A percentile compares a stretch with the other conserved stretches of the same genome.
Evolutionary conservation across 2,888 invertebrate species (phyloP).

Genomic region (Folsomia manolachei): DNA sequence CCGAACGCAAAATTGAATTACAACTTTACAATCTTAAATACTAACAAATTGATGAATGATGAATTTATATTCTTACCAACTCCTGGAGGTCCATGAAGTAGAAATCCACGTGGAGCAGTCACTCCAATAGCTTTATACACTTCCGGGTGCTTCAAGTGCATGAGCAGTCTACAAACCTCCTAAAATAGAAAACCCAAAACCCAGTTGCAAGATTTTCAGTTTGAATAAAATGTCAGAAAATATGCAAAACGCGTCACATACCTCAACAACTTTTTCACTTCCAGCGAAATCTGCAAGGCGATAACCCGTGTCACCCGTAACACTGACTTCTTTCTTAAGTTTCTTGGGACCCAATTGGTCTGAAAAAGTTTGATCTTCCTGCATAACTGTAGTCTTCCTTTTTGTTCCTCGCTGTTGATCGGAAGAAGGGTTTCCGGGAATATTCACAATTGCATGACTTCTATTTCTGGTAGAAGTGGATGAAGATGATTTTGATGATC

Average conservation of each 20-base stretch:
- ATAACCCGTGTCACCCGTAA: constrained; percentile 34
- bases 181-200: constrained; percentile 11
- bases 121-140: constrained; percentile 81
- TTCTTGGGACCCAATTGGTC: constrained; percentile 28
- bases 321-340: constrained; percentile 27
- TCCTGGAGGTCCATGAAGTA: constrained; percentile 94
- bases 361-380: constrained; percentile 7
- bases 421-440: neutral
- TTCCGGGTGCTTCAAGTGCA: constrained; percentile 86
- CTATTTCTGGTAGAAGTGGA: constrained; percentile 53
- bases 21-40: neutral
- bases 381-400: constrained; percentile 12
- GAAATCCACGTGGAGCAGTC: constrained; percentile 81
- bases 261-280: constrained; percentile 68
- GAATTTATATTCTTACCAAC: constrained; percentile 66
- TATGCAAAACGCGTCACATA: constrained; percentile 42
- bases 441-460: neutral
- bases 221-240: neutral
- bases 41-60: constrained; percentile 54
- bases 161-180: constrained; percentile 58
- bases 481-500: neutral
- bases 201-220: neutral
- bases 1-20: neutral
- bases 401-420: constrained; percentile 17
- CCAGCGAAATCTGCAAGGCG: constrained; percentile 79